These are phyloP conservation scores for Oithona nana DNA, from an alignment of 2,888 invertebrate species.

Conservation along the genomic window DNA sequence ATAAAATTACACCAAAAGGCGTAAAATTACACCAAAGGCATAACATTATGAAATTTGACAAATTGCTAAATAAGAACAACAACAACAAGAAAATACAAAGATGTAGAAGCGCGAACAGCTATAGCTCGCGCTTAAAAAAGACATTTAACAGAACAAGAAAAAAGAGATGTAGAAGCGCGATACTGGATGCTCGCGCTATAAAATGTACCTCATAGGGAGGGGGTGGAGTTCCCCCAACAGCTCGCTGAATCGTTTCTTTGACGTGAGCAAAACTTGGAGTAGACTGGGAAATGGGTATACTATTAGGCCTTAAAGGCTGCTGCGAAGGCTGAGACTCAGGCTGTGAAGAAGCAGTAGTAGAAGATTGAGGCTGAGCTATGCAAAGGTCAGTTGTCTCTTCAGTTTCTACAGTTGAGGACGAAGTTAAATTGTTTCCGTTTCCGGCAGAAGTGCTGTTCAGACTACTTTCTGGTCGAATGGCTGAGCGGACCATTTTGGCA, in stretches of 20 bases:
- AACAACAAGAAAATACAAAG: too few species aligned
- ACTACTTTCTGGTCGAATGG: neutral
- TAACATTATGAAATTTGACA: too few species aligned
- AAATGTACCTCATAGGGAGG: slow-evolving; percentile 11
- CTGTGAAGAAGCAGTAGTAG: neutral
- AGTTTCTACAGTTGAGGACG: neutral
- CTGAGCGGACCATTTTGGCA: neutral
- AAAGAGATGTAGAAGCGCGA: too few species aligned
- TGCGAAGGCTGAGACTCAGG: neutral
- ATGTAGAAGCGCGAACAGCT: too few species aligned
- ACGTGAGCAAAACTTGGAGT: neutral
- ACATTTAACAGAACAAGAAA: too few species aligned
- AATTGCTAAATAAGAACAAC: too few species aligned
- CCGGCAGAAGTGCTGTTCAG: neutral
- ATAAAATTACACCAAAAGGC: too few species aligned
- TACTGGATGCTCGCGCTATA: neutral
- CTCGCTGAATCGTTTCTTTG: neutral
- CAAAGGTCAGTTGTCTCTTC: neutral
- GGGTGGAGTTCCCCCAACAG: neutral
- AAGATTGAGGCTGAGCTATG: neutral
- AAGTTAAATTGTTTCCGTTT: neutral
- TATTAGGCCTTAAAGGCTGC: neutral
- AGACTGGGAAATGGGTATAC: neutral
- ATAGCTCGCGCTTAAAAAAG: too few species aligned
- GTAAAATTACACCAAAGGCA: too few species aligned